Percentiles rank a stretch among this genome's conserved stretches.
These are phyloP conservation scores for Cheilosia urbana DNA, from an alignment of 2,888 invertebrate genomes.

Conservation along the genomic window DNA sequence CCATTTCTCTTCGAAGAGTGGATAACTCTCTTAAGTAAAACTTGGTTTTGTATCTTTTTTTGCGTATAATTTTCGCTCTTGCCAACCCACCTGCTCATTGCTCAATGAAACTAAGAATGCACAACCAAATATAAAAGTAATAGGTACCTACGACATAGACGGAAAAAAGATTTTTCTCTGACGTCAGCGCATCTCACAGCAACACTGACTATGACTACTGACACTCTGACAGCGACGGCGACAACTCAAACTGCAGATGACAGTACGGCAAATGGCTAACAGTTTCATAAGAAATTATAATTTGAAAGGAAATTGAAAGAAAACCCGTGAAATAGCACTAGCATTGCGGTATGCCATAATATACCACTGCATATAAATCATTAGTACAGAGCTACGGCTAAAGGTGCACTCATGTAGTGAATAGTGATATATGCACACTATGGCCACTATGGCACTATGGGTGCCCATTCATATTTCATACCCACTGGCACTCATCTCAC, in stretches of 20 bases:
- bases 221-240: background rate
- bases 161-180: conserved; percentile 11
- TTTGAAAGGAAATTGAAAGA: conserved; percentile 19
- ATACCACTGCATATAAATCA: no score
- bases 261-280: background rate
- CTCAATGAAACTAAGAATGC: conserved; percentile 11
- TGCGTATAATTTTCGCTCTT: conserved; percentile 2
- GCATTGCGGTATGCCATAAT: background rate
- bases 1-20: background rate
- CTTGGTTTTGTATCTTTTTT: background rate
- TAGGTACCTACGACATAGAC: background rate
- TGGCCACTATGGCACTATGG: conserved; percentile 5
- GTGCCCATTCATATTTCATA: background rate
- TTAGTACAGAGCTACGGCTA: background rate
- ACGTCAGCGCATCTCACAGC: conserved; percentile 26
- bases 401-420: conserved; percentile 15
- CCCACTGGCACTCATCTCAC: conserved; percentile 30
- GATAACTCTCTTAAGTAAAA: conserved; percentile 11
- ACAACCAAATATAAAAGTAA: background rate
- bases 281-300: conserved; percentile 41
- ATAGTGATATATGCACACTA: conserved; percentile 33
- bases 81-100: conserved; percentile 13
- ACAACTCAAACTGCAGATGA: background rate
- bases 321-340: conserved; percentile 24
- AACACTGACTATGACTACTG: no score